Evolutionary conservation across 2,888 invertebrate species (phyloP), one percentile per base, ranked within the genome.

Genomic region (Branchellion lobata): DNA sequence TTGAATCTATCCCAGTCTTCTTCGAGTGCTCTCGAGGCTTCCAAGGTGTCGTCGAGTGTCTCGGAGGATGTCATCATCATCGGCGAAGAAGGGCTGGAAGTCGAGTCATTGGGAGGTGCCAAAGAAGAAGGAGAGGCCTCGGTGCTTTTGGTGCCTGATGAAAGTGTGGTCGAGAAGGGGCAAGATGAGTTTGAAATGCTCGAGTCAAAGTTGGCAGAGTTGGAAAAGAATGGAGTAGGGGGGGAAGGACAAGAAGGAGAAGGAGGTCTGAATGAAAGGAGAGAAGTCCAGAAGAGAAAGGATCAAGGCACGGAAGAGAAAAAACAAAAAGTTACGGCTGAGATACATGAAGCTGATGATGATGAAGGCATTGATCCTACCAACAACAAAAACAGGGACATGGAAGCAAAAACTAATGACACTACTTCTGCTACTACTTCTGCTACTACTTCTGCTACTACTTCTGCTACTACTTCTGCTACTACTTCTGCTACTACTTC

Each of bases 321-420:
- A n/a, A n/a, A n/a, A n/a, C n/a, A n/a, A n/a, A n/a, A n/a, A n/a
- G n/a, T n/a, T n/a, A n/a, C n/a, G n/a, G n/a, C n/a, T n/a, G n/a
- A n/a, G n/a, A 57, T n/a, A 71, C 47, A 29, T 14, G 74, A 74
- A n/a, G 24, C n/a, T 53, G 79, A 27, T 14, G 31, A n/a, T 47
- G 27, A 69, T n/a, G 34, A 69, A 21, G 72, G 29, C 27, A 34
- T 5, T 29, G 14, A 36, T 34, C 27, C 5, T 36, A 78, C 69
- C 31, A 73, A 78, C 27, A 24, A 71, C 31, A 65, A 80, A 57
- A 29, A n/a, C 65, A 34, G 5, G 5, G 65, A 2, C 31, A 29
- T 24, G n/a, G 27, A 72, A 34, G 18, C 47, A 47, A 47, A 47
- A 47, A 47, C 47, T 47, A 47, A 47, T 47, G 47, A 47, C n/a